Base-by-base conservation (phyloP, 2,797 vertebrate species). In the Lagocephalus sceleratus region DNA sequence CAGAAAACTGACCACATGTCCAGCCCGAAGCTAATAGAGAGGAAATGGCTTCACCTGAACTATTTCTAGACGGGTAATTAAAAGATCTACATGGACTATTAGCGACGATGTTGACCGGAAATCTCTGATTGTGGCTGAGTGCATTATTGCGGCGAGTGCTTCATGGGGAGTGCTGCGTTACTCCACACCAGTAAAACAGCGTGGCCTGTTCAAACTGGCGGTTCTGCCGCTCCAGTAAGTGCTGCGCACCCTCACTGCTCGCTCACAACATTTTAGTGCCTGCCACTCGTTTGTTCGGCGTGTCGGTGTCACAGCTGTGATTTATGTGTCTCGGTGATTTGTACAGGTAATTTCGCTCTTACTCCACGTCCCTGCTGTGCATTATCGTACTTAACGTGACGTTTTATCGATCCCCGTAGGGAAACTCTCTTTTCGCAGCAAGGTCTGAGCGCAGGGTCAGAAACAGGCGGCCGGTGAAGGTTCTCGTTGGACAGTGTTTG, bases 351-450 rank as follows among this genome's bases (percentile, higher is more conserved):
- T 83, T 71, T 75, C 45, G 35, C 68, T 59, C 66, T 10, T 40
- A 71, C 73, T 66, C 60, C 68, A 63, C 66, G 63, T 55, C 60
- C 60, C 52, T 17, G 62, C 73, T 75, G 71, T 75, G 77, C 85
- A 84, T 86, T 79, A 79, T 66, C 43, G 32, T 42, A 54, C 71
- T 84, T 40, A 82, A 87, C 83, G 77, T 82, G 80, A 76, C 72
- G 72, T 20, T 63, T 71, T 83, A 88, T 84, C 73, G 84, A 88
- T 86, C 77, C 69, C 84, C 21, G 63, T 56, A 57, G 71, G 63
- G 70, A 76, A 54, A 80, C 71, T 47, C 52, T 71, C 78, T 72
- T 66, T 63, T 68, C 63, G 6, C 68, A 44, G 63, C 57, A 26
- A 60, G 75, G 76, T 72, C 52, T 76, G 73, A 78, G 78, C 72